Percentiles rank a stretch among this genome's conserved stretches.
Evolutionary conservation across 2,113 vertebrate genomes (phyloP).

Genomic region (Heterocephalus glaber): DNA sequence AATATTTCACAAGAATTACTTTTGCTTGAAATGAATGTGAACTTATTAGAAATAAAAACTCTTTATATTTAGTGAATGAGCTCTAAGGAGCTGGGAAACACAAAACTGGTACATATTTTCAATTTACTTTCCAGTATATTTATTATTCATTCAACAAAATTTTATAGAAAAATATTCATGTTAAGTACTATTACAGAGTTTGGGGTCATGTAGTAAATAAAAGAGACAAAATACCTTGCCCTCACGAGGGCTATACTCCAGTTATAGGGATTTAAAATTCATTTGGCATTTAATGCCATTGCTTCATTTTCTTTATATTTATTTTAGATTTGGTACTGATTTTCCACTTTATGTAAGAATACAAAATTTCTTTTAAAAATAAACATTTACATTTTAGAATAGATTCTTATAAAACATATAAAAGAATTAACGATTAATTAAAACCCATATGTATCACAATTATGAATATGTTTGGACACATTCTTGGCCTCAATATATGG

Average conservation of each 20-base stretch:
- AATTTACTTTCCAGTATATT: not conserved
- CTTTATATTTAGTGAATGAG: not conserved
- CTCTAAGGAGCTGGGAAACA: not conserved
- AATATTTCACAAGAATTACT: not conserved
- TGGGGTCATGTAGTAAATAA: not conserved
- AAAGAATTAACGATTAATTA: not conserved
- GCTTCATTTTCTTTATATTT: constrained; percentile 9
- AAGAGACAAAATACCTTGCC: not conserved
- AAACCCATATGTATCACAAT: not conserved
- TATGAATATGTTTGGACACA: not conserved
- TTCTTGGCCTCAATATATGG: not conserved
- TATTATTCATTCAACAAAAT: not conserved
- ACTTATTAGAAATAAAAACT: not conserved
- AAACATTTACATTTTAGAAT: not conserved
- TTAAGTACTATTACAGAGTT: not conserved
- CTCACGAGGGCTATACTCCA: not conserved
- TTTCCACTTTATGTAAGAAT: not conserved
- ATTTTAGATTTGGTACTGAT: not conserved
- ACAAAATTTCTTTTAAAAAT: not conserved
- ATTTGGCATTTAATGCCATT: not conserved
- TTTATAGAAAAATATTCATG: not conserved
- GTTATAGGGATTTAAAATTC: not conserved
- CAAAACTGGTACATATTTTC: constrained; percentile 22
- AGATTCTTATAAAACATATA: not conserved
- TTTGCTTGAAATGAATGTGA: not conserved